These are phyloP conservation scores for Zaprionus africanus DNA, from an alignment of 1,140 invertebrate genomes.

Conservation along the genomic window DNA sequence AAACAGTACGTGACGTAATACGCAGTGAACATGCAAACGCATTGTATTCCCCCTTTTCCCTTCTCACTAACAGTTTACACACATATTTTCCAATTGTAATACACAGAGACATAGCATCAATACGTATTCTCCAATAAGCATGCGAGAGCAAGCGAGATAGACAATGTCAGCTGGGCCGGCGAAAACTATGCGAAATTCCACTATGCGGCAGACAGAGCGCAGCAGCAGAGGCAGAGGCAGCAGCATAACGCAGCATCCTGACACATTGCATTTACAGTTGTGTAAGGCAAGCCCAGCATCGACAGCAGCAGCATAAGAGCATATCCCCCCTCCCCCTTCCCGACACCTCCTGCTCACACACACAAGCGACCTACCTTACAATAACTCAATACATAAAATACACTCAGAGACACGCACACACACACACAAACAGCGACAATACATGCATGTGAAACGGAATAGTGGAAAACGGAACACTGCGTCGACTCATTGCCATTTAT, in stretches of 20 bases:
- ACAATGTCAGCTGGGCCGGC: conserved; percentile 29
- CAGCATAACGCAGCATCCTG: conserved; percentile 57
- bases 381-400: conserved; percentile 35
- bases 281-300: conserved; percentile 51
- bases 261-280: conserved; percentile 76
- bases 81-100: conserved; percentile 69
- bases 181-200: conserved; percentile 44
- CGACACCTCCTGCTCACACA: not conserved
- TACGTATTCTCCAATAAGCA: conserved; percentile 52
- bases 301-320: conserved; percentile 46
- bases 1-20: conserved; percentile 7
- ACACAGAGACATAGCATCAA: conserved; percentile 55
- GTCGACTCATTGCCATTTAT: conserved; percentile 76
- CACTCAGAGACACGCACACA: not conserved
- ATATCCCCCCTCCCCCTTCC: not conserved
- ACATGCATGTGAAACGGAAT: conserved; percentile 42
- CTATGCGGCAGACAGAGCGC: conserved; percentile 1
- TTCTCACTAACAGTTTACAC: conserved; percentile 52
- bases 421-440: conserved; percentile 29
- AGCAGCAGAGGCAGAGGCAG: conserved; percentile 9
- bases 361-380: conserved; percentile 66
- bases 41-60: conserved; percentile 7
- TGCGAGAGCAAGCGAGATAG: conserved; percentile 19
- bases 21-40: not conserved
- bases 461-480: conserved; percentile 58